These are phyloP conservation scores for Agrilus mali DNA, from an alignment of 2,888 invertebrate species.

Conservation along the genomic window DNA sequence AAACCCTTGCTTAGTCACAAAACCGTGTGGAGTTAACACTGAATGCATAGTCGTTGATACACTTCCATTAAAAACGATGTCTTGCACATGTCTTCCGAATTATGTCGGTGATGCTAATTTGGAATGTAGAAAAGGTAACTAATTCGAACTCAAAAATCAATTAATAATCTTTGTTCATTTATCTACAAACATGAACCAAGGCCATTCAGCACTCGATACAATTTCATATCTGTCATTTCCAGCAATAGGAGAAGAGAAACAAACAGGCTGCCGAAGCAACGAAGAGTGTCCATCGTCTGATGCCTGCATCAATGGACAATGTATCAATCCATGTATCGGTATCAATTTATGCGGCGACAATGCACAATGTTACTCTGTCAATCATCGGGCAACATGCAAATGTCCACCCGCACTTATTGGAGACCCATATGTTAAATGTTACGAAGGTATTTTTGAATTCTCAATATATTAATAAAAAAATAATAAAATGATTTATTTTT, in stretches of 20 bases:
- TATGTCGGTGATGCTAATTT: conserved; percentile 77
- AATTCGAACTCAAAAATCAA: conserved; percentile 1
- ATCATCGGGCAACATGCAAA: conserved; percentile 65
- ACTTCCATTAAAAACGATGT: conserved; percentile 75
- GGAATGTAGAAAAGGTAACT: conserved; percentile 45
- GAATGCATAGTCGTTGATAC: conserved; percentile 77
- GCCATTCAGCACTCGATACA: no score
- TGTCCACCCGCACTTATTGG: conserved; percentile 65
- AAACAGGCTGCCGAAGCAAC: conserved; percentile 55
- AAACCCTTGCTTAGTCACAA: conserved; percentile 65
- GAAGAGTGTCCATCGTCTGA: conserved; percentile 60
- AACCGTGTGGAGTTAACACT: conserved; percentile 70
- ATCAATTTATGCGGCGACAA: conserved; percentile 63
- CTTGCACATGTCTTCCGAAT: conserved; percentile 74
- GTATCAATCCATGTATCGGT: conserved; percentile 62
- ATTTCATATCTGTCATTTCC: neutral
- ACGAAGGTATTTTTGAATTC: conserved; percentile 29
- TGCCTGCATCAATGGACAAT: conserved; percentile 57
- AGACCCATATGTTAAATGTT: conserved; percentile 71
- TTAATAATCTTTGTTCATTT: conserved; percentile 6
- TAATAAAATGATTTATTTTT: neutral
- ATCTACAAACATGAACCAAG: neutral
- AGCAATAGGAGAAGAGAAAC: conserved; percentile 20
- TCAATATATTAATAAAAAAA: neutral
- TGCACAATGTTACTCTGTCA: conserved; percentile 62